These are phyloP conservation scores for Phallusia fumigata DNA, from an alignment of 23 tunicate species.

Conservation along the genomic window DNA sequence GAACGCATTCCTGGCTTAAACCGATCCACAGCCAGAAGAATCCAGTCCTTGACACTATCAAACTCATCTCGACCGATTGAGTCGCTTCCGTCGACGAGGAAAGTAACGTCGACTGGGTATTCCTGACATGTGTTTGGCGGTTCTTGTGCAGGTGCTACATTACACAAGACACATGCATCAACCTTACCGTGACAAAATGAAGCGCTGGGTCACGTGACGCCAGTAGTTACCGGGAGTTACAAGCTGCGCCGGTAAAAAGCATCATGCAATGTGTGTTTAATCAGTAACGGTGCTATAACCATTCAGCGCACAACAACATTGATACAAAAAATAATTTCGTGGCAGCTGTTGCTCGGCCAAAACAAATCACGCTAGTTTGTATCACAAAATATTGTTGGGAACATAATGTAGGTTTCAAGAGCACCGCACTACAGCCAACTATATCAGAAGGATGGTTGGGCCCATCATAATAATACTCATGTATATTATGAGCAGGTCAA, in stretches of 20 bases:
- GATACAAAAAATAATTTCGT: neutral
- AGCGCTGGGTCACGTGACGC: neutral
- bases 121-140: slow-evolving; percentile 33
- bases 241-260: neutral
- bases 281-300: neutral
- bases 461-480: neutral
- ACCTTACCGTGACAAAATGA: neutral
- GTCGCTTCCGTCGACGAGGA: slow-evolving; percentile 91
- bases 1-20: slow-evolving; percentile 42
- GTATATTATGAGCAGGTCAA: neutral
- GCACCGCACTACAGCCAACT: neutral
- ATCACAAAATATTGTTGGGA: neutral
- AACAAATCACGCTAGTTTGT: neutral
- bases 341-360: too few species aligned
- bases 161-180: slow-evolving; percentile 9
- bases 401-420: neutral
- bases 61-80: slow-evolving; percentile 82
- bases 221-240: neutral
- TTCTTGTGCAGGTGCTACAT: slow-evolving; percentile 1
- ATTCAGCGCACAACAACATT: neutral
- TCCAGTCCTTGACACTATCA: slow-evolving; percentile 61
- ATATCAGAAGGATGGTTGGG: neutral
- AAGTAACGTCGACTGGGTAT: slow-evolving; percentile 75
- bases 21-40: slow-evolving; percentile 56
- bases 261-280: neutral